phyloP scores from a whole-genome alignment of 2,113 vertebrate genomes.

The Myodes glareolus region DNA sequence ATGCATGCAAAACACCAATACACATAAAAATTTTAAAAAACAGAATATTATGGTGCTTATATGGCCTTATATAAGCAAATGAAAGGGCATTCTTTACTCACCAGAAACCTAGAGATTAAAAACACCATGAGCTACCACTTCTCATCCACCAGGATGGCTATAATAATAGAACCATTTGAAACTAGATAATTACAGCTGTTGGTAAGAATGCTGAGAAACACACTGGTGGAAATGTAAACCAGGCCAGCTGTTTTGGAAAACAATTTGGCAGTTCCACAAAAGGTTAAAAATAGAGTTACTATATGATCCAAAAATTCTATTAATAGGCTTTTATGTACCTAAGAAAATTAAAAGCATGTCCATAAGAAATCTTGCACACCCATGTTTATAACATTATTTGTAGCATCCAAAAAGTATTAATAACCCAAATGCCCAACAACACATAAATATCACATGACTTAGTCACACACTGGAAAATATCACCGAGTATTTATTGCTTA shows the following conservation, averaged over 20 bases:
- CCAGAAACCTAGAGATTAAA: background rate
- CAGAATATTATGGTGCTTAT: background rate
- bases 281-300: slow-evolving; percentile 7
- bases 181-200: background rate
- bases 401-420: background rate
- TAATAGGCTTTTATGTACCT: background rate
- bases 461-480: background rate
- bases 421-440: background rate
- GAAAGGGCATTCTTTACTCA: background rate
- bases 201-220: background rate
- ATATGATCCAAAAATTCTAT: background rate
- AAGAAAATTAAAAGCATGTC: slow-evolving; percentile 42
- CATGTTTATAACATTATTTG: background rate
- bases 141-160: background rate
- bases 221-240: background rate
- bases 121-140: background rate
- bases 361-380: background rate
- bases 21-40: background rate
- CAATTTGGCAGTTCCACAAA: slow-evolving; percentile 7
- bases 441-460: background rate
- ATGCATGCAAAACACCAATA: background rate
- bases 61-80: background rate
- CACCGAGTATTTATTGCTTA: background rate
- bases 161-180: background rate
- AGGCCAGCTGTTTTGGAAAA: slow-evolving; percentile 3